These are phyloP conservation scores for Heliconius hewitsoni DNA, from an alignment of 1,140 invertebrate species.

Conservation along the genomic window DNA sequence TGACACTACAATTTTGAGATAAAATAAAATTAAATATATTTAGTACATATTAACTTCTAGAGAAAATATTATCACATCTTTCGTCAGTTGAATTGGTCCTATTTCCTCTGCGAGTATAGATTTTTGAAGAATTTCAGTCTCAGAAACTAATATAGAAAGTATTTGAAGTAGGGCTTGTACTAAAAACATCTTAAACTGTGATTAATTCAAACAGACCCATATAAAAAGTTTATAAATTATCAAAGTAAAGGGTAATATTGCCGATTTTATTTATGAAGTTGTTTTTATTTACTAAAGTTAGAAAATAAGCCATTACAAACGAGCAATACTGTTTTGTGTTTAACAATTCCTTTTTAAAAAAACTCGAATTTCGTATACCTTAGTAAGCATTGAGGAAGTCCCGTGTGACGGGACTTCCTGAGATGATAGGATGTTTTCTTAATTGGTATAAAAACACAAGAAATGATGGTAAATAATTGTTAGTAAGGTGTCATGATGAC, in stretches of 20 bases:
- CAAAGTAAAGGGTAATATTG: conserved; percentile 7
- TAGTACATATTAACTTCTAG: background rate
- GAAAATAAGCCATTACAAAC: background rate
- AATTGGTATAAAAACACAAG: conserved; percentile 10
- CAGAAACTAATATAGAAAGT: conserved; percentile 28
- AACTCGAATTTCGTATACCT: conserved; percentile 1
- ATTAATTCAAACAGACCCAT: conserved; percentile 21
- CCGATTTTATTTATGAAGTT: conserved; percentile 19
- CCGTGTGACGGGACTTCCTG: conserved; percentile 33
- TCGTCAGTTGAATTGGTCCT: background rate
- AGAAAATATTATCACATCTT: background rate
- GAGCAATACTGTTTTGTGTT: background rate
- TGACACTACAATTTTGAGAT: conserved; percentile 25
- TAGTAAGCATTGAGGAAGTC: conserved; percentile 29
- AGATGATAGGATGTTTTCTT: conserved; percentile 9
- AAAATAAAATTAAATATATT: background rate
- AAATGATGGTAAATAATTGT: conserved; percentile 1
- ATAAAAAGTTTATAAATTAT: conserved; percentile 18
- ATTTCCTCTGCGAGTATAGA: background rate
- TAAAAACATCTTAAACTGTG: conserved; percentile 25
- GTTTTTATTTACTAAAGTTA: background rate
- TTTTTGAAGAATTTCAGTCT: conserved; percentile 16
- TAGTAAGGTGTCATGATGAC: conserved; percentile 4
- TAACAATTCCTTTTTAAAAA: background rate
- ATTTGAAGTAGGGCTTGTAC: conserved; percentile 18